Base-by-base conservation (phyloP, 2,888 invertebrate genomes). In the Polietes domitor region DNA sequence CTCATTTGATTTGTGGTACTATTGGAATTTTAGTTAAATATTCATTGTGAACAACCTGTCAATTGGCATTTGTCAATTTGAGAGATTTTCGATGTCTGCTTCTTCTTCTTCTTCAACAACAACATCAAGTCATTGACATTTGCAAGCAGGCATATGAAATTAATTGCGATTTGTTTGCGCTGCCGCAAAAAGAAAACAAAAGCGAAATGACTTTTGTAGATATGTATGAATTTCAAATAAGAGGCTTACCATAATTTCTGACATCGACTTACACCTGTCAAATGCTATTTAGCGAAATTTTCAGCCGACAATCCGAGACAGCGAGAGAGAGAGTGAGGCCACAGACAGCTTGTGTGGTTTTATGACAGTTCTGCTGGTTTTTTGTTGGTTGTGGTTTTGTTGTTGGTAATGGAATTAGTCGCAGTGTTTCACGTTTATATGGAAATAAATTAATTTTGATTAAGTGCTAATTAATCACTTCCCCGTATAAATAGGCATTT, bases 391-490 rank as follows among this genome's bases (percentile, higher is more conserved):
- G 5, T 21, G 10, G 19, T 53, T 53, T 70, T 43, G 41, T 55
- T 26, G 21, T 28, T 17, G 37, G 21, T 43, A 47, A 61, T 77
- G 1, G 19, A 75, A 24, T 76, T 24, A 76, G 37, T 55, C 65
- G 47, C 17, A 53, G 75, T 65, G 50, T 70, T 32, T 68, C 28
- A 5, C 3, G 10, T 68, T 68, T 68, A 21, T 43, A 21, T 43
- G 68, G 26, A 12, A n/a, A 58, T 65, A 58, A 77, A 80, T 80
- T 65, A 41, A 81, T 77, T 77, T 43, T 71, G 63, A 86, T 86
- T 77, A 86, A 85, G 86, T 86, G 86, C 86, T 86, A 86, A 86
- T 86, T 86, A 86, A 86, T 86, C 85, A 86, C 86, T 86, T 86
- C 78, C 85, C 85, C 68, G 26, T 53, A 70, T 75, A 75, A 80